Evolutionary conservation across 2,797 vertebrate species (phyloP).

Genomic region (Emydoidea blandingii): DNA sequence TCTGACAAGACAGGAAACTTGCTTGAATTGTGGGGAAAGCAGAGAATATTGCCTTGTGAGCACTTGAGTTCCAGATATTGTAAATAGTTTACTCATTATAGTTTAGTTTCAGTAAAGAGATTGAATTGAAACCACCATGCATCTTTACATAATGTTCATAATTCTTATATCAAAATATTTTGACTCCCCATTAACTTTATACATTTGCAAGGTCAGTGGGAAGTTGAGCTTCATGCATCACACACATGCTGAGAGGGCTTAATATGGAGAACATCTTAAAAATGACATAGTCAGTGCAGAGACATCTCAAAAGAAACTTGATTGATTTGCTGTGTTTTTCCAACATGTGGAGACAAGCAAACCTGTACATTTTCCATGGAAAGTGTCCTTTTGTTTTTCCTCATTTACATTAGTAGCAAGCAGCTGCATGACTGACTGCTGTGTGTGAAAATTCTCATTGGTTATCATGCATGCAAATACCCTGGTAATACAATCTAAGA

Average conservation of each 20-base stretch:
- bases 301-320: not conserved
- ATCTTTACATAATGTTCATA: not conserved
- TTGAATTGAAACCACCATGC: not conserved
- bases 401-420: constrained; percentile 52
- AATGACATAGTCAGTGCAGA: not conserved
- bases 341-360: constrained; percentile 14
- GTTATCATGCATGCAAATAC: constrained; percentile 46
- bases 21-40: not conserved
- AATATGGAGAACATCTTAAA: not conserved
- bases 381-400: constrained; percentile 38
- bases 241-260: not conserved
- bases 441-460: constrained; percentile 26
- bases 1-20: not conserved
- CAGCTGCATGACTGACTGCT: constrained; percentile 57
- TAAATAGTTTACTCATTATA: not conserved
- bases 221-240: not conserved
- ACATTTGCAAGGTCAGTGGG: not conserved
- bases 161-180: fast-evolving
- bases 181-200: not conserved
- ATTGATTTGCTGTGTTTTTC: not conserved
- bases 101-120: not conserved
- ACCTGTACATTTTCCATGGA: constrained; percentile 52
- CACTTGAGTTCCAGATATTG: not conserved
- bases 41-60: not conserved
- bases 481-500: not conserved